Percentiles rank a stretch among this genome's conserved stretches.
Conservation (phyloP, 2,888 invertebrate genomes). For the Drosophila recens region DNA sequence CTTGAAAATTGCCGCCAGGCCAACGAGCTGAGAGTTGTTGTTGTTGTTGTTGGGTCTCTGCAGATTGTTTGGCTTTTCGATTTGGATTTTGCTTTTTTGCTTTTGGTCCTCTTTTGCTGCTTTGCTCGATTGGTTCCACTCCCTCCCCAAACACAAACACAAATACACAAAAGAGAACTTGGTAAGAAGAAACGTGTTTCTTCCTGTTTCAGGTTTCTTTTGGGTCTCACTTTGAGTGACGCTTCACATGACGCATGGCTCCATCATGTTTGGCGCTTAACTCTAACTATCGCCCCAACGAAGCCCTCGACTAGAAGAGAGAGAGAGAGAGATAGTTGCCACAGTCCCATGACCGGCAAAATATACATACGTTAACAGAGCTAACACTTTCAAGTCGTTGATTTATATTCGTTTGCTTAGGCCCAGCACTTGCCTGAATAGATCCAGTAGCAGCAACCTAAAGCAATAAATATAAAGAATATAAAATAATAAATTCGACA, state of each 20-base stretch:
- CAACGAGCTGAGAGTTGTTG: conserved; percentile 25
- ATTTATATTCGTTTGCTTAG: conserved; percentile 31
- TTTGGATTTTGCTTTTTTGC: conserved; percentile 49
- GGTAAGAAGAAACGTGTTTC: conserved; percentile 64
- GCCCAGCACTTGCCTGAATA: conserved; percentile 11
- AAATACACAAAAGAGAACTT: conserved; percentile 10
- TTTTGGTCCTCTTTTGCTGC: conserved; percentile 68
- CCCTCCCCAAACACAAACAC: conserved; percentile 44
- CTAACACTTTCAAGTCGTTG: conserved; percentile 38
- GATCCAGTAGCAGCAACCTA: conserved; percentile 37
- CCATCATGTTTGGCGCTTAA: conserved; percentile 60
- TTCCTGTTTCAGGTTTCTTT: conserved; percentile 69
- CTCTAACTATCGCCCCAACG: conserved; percentile 32
- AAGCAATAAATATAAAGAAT: conserved; percentile 27
- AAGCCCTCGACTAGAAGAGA: conserved; percentile 3
- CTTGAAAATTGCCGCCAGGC: conserved; percentile 72
- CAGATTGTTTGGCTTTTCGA: conserved; percentile 57
- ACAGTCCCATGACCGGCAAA: conserved; percentile 37
- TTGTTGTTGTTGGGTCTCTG: conserved; percentile 14
- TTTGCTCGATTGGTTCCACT: conserved; percentile 75
- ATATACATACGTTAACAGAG: conserved; percentile 20
- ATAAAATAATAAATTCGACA: not conserved
- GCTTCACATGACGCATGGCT: conserved; percentile 68
- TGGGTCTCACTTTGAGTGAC: conserved; percentile 54
- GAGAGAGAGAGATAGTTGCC: not conserved